Conservation (phyloP, 2,888 invertebrate species). For the Eretmocerus hayati region DNA sequence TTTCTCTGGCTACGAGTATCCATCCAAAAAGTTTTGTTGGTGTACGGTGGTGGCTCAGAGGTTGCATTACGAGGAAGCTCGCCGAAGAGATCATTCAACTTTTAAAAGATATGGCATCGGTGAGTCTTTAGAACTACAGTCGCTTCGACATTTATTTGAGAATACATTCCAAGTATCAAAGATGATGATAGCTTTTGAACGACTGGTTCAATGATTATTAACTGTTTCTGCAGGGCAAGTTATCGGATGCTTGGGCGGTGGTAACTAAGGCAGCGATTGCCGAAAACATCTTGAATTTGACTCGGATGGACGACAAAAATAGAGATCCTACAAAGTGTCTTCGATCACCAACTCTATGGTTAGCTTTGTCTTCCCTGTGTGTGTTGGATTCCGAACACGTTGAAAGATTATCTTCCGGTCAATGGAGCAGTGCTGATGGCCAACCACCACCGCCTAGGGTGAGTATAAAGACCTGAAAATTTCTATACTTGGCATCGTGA, state of each 20-base stretch:
- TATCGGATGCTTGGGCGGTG: slow-evolving; percentile 78
- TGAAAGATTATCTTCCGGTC: slow-evolving; percentile 70
- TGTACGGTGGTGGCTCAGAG: slow-evolving; percentile 77
- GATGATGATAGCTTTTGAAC: no score
- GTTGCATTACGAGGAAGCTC: slow-evolving; percentile 74
- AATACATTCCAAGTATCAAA: slow-evolving; percentile 1
- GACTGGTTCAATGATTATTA: no score
- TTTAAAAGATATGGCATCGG: slow-evolving; percentile 87
- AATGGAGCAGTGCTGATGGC: slow-evolving; percentile 64
- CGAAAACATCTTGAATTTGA: slow-evolving; percentile 76
- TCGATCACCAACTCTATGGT: slow-evolving; percentile 80
- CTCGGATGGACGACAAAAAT: slow-evolving; percentile 69
- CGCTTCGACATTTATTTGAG: not conserved
- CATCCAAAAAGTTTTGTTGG: slow-evolving; percentile 54
- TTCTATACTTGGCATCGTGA: no score
- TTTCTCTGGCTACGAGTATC: slow-evolving; percentile 56
- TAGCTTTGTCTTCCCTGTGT: slow-evolving; percentile 87
- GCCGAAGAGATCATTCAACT: slow-evolving; percentile 83
- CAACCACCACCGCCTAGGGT: slow-evolving; percentile 52
- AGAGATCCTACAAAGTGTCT: slow-evolving; percentile 73
- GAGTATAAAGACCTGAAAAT: slow-evolving; percentile 22
- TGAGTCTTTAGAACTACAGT: no score
- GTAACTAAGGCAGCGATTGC: slow-evolving; percentile 85
- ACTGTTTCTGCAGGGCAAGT: slow-evolving; percentile 65
- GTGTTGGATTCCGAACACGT: slow-evolving; percentile 88